Percentiles rank a stretch among this genome's conserved stretches.
Conservation (phyloP, 2,113 vertebrate genomes). For the Colossoma macropomum region DNA sequence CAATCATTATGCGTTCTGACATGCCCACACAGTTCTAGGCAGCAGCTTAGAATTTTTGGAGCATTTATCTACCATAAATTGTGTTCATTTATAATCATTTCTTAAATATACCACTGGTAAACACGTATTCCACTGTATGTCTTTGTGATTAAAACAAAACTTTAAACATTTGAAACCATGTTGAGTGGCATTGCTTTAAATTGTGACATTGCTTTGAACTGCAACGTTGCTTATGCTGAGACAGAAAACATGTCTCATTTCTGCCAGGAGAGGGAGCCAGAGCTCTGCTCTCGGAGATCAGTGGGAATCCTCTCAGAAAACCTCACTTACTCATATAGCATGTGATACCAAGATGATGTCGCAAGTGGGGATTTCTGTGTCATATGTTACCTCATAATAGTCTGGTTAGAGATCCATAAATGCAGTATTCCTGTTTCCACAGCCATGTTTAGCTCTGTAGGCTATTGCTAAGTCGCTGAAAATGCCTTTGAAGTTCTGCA, state of each 20-base stretch:
- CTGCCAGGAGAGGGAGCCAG: constrained; percentile 63
- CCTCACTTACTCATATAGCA: background rate
- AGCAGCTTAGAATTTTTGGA: too few relatives aligned
- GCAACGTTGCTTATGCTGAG: background rate
- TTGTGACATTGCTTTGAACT: background rate
- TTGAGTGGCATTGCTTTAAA: too few relatives aligned
- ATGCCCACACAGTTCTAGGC: too few relatives aligned
- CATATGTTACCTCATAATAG: too few relatives aligned
- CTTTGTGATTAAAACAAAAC: too few relatives aligned
- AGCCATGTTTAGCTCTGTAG: background rate
- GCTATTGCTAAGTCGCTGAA: background rate
- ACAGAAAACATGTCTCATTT: background rate
- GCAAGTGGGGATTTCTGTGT: background rate
- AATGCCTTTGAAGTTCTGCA: background rate
- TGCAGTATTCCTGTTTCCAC: background rate
- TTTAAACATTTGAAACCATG: too few relatives aligned
- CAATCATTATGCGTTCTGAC: too few relatives aligned
- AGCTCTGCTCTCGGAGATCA: constrained; percentile 21
- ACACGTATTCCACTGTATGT: too few relatives aligned
- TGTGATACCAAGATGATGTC: background rate
- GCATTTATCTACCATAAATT: too few relatives aligned
- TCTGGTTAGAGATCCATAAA: background rate
- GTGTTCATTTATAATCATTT: too few relatives aligned
- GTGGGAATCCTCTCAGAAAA: background rate
- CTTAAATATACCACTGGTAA: too few relatives aligned